Percentiles rank a stretch among this genome's conserved stretches.
These are phyloP conservation scores for Phataginus tricuspis DNA, from an alignment of 2,797 vertebrate genomes.

Conservation along the genomic window DNA sequence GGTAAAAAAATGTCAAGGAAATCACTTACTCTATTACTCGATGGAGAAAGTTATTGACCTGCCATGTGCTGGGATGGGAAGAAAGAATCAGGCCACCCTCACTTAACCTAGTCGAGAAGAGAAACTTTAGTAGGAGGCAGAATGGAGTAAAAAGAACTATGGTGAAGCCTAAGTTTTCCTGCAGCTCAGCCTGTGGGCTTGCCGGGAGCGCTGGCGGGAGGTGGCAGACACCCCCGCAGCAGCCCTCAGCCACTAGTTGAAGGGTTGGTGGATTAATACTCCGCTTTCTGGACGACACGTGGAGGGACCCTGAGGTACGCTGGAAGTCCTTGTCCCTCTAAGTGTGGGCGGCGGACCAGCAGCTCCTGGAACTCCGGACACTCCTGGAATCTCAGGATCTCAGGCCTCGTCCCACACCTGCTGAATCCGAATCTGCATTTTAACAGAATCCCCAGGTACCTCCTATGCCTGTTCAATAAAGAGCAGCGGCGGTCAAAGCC, in stretches of 20 bases:
- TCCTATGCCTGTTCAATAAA: accelerated
- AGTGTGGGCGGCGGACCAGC: background rate
- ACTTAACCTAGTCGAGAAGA: background rate
- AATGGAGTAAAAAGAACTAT: background rate
- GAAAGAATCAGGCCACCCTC: background rate
- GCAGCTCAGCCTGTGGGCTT: background rate
- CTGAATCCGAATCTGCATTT: background rate
- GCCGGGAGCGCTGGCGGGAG: background rate
- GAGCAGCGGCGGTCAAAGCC: background rate
- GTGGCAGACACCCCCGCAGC: accelerated
- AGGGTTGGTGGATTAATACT: background rate
- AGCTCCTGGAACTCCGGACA: too few species aligned
- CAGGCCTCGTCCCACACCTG: background rate
- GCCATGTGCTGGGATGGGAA: background rate
- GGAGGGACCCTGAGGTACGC: accelerated
- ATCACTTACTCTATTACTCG: background rate
- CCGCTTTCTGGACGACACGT: background rate
- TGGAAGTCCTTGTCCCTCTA: background rate
- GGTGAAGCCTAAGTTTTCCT: background rate
- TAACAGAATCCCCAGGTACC: background rate
- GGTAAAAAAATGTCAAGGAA: accelerated
- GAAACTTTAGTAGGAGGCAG: background rate
- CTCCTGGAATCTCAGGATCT: background rate
- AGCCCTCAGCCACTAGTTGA: accelerated
- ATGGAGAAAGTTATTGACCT: background rate